phyloP scores from a whole-genome alignment of 92 coral and sea anemone species.

The Actinernus sp. region DNA sequence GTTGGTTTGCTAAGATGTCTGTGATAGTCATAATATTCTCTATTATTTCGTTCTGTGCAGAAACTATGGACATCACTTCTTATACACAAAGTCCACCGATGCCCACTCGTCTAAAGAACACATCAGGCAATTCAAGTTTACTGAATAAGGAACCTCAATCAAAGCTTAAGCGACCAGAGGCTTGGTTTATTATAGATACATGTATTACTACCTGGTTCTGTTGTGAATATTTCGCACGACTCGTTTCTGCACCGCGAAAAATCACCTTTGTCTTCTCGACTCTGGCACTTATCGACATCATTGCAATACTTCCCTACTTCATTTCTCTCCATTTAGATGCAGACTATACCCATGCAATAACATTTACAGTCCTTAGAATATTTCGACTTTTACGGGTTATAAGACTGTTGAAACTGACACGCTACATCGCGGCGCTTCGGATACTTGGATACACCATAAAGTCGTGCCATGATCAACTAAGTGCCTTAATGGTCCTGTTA shows the following conservation, averaged over 20 bases:
- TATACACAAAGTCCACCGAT: slow-evolving; percentile 9
- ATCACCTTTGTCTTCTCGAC: slow-evolving; percentile 66
- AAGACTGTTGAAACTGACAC: slow-evolving; percentile 87
- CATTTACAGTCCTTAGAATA: slow-evolving; percentile 75
- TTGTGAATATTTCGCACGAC: slow-evolving; percentile 74
- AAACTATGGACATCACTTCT: slow-evolving; percentile 64
- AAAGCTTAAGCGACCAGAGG: slow-evolving; percentile 19
- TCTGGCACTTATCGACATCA: slow-evolving; percentile 81
- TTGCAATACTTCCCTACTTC: slow-evolving; percentile 88
- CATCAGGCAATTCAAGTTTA: background rate
- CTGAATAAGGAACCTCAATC: background rate
- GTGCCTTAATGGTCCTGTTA: slow-evolving; percentile 67
- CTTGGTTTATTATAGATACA: slow-evolving; percentile 92
- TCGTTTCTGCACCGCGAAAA: slow-evolving; percentile 68
- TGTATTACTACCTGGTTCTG: slow-evolving; percentile 84
- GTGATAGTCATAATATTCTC: slow-evolving; percentile 73
- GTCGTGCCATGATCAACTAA: slow-evolving; percentile 82
- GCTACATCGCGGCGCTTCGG: slow-evolving; percentile 89
- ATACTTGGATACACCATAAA: slow-evolving; percentile 86
- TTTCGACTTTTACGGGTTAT: slow-evolving; percentile 81
- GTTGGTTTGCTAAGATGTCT: slow-evolving; percentile 66
- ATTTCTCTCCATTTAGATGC: slow-evolving; percentile 48
- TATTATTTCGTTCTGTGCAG: slow-evolving; percentile 78
- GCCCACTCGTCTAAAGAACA: slow-evolving; percentile 3
- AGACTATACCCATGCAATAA: slow-evolving; percentile 62